phyloP scores from a whole-genome alignment of 2,888 invertebrate genomes.

The Drosophila mulleri region DNA sequence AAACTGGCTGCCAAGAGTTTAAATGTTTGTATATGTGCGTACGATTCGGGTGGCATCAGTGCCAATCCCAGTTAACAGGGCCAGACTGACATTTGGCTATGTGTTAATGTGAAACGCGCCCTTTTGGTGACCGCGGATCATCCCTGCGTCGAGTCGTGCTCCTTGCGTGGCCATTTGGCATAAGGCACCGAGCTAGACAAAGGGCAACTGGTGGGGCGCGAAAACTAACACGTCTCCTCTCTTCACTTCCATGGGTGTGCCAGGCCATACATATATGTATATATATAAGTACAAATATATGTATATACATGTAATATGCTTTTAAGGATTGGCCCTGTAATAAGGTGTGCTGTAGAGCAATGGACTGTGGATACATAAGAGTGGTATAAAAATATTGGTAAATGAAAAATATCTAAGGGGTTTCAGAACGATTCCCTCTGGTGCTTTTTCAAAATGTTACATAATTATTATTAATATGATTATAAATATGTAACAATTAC shows the following conservation, averaged over 20 bases:
- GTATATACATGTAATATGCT: slow-evolving; percentile 31
- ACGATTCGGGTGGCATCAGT: slow-evolving; percentile 17
- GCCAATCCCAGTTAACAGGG: slow-evolving; percentile 69
- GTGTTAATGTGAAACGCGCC: slow-evolving; percentile 78
- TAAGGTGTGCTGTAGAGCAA: slow-evolving; percentile 69
- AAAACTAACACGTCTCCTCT: slow-evolving; percentile 65
- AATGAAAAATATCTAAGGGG: slow-evolving; percentile 24
- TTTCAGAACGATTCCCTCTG: slow-evolving; percentile 17
- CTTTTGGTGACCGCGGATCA: slow-evolving; percentile 79
- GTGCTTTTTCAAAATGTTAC: slow-evolving; percentile 2
- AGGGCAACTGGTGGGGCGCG: slow-evolving; percentile 64
- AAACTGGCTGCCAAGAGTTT: slow-evolving; percentile 34
- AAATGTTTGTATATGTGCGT: slow-evolving; percentile 25
- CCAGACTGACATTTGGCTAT: slow-evolving; percentile 53
- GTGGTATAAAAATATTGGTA: slow-evolving; percentile 49
- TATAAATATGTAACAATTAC: slow-evolving; percentile 10
- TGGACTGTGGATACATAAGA: slow-evolving; percentile 46
- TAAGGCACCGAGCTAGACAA: slow-evolving; percentile 37
- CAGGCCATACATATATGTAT: slow-evolving; percentile 8
- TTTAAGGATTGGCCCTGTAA: slow-evolving; percentile 75
- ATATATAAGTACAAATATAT: background rate
- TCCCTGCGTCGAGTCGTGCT: slow-evolving; percentile 51
- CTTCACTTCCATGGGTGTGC: slow-evolving; percentile 48
- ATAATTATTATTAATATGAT: background rate
- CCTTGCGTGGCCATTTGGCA: slow-evolving; percentile 68